Evolutionary conservation across 2,113 vertebrate species (phyloP).

Genomic region (Narcine bancroftii): DNA sequence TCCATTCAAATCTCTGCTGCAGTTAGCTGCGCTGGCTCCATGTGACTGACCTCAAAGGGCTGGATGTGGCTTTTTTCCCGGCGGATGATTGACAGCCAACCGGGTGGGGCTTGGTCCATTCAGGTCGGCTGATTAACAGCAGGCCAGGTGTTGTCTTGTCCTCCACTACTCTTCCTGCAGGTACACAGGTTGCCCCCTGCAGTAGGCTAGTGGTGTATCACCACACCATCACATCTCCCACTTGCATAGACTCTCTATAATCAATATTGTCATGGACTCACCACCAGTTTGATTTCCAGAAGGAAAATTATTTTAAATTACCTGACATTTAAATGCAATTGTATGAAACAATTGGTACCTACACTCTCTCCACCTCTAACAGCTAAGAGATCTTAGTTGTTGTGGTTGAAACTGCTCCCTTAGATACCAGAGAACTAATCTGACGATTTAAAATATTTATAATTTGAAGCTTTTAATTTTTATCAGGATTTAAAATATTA

Average conservation of each 20-base stretch:
- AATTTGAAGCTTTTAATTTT: background rate
- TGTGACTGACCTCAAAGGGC: too few relatives aligned
- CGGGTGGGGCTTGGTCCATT: too few relatives aligned
- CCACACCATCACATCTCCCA: background rate
- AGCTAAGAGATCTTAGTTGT: background rate
- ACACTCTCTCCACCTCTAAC: background rate
- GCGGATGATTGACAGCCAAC: too few relatives aligned
- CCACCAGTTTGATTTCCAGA: background rate
- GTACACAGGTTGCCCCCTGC: too few relatives aligned
- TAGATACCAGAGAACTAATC: background rate
- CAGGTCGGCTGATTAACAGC: too few relatives aligned
- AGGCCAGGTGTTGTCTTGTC: too few relatives aligned
- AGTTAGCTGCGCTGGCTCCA: too few relatives aligned
- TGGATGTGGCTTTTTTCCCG: too few relatives aligned
- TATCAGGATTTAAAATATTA: background rate
- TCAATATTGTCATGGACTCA: background rate
- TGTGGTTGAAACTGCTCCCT: background rate
- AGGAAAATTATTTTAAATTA: background rate
- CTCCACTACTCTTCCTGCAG: too few relatives aligned
- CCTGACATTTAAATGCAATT: too few relatives aligned
- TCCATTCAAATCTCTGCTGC: too few relatives aligned
- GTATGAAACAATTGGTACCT: background rate
- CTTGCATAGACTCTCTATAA: background rate
- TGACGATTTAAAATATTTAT: slow-evolving; percentile 5
- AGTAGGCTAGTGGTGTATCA: too few relatives aligned